Evolutionary conservation across 2,113 vertebrate genomes (phyloP).

Genomic region (Crotalus viridis): DNA sequence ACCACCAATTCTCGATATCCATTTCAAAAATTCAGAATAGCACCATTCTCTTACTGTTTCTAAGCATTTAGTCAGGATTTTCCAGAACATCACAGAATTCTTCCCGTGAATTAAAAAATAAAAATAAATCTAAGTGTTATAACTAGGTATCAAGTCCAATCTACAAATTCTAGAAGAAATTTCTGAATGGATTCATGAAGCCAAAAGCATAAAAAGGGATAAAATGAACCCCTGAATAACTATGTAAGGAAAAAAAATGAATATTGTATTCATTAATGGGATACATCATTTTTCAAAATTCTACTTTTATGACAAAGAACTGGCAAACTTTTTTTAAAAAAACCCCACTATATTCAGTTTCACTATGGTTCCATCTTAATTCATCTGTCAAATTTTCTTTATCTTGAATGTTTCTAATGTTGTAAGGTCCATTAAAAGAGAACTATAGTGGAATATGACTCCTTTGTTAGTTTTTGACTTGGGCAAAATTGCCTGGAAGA

Average conservation of each 20-base stretch:
- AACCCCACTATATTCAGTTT: neutral
- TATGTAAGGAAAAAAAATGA: neutral
- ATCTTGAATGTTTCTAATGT: neutral
- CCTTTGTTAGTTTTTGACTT: neutral
- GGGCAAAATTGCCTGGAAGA: rapidly evolving
- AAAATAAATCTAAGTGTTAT: neutral
- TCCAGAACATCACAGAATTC: neutral
- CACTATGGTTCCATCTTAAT: neutral
- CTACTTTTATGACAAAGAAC: neutral
- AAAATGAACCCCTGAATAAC: neutral
- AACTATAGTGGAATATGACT: neutral
- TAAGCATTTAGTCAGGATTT: neutral
- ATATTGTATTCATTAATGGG: neutral
- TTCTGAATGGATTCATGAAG: neutral
- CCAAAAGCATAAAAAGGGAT: neutral
- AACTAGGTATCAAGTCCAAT: neutral
- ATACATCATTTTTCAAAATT: neutral
- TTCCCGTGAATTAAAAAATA: neutral
- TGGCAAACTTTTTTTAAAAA: neutral
- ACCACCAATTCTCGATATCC: neutral
- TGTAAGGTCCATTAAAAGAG: neutral
- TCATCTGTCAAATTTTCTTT: neutral
- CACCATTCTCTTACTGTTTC: neutral
- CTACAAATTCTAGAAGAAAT: neutral
- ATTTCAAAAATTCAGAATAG: neutral